phyloP scores from a whole-genome alignment of 2,888 invertebrate species.

The Toxonevra muliebris region DNA sequence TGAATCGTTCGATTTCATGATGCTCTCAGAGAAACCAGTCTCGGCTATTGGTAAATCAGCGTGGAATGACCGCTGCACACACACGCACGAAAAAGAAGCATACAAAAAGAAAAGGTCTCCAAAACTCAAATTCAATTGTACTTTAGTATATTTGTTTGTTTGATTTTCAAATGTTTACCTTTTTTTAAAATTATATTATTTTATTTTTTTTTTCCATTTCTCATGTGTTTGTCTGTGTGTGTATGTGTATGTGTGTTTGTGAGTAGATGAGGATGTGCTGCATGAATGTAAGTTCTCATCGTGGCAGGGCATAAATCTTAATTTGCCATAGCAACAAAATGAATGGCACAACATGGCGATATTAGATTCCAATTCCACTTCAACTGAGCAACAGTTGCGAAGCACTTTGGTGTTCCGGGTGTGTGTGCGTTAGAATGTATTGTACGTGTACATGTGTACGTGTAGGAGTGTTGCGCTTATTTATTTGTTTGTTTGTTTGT shows the following conservation, averaged over 20 bases:
- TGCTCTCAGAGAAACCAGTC: too few species aligned
- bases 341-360: conserved; percentile 4
- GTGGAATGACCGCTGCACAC: too few species aligned
- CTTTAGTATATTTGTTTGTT: conserved; percentile 2
- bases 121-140: conserved; percentile 2
- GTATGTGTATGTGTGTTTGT: not conserved
- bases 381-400: conserved; percentile 1
- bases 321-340: conserved; percentile 35
- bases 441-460: not conserved
- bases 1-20: too few species aligned
- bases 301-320: conserved; percentile 34
- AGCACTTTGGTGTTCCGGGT: not conserved
- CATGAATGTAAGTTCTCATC: not conserved
- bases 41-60: too few species aligned
- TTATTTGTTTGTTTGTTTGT: too few species aligned
- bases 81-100: not conserved
- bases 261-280: not conserved
- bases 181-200: conserved; percentile 28
- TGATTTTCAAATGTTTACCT: conserved; percentile 27
- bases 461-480: too few species aligned
- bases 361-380: conserved; percentile 10
- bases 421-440: not conserved
- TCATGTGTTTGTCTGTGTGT: not conserved
- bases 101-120: not conserved
- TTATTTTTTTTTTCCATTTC: not conserved